Evolutionary conservation across 2,888 invertebrate genomes (phyloP).

Genomic region (Noctuana brunneofusca): DNA sequence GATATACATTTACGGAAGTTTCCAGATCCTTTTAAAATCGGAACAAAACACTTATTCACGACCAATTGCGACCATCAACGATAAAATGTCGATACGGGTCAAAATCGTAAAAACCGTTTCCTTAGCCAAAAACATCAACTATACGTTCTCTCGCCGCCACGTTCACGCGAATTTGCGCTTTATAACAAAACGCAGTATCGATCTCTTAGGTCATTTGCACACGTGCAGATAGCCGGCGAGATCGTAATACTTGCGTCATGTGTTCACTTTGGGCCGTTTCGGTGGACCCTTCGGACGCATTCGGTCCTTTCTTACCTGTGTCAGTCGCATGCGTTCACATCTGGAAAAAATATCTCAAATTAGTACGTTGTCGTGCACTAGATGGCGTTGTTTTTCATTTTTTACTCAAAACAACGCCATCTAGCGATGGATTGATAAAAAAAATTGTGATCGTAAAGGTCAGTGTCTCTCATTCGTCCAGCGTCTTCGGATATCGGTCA

Average conservation of each 20-base stretch:
- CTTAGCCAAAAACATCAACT: background rate
- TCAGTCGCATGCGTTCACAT: constrained; percentile 69
- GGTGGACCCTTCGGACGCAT: constrained; percentile 44
- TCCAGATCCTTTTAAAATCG: background rate
- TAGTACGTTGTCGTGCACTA: too few relatives aligned
- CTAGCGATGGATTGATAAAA: background rate
- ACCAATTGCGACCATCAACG: background rate
- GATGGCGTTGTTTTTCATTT: background rate
- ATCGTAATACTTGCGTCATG: constrained; percentile 32
- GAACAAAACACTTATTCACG: background rate
- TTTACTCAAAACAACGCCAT: too few relatives aligned
- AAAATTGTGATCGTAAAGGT: too few relatives aligned
- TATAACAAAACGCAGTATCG: background rate
- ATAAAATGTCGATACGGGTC: background rate
- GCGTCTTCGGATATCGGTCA: too few relatives aligned
- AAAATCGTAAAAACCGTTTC: background rate
- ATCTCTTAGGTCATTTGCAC: constrained; percentile 23
- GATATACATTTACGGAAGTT: background rate
- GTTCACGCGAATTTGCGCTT: background rate
- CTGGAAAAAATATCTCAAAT: constrained; percentile 53
- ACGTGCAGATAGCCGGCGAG: constrained; percentile 27
- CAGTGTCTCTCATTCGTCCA: too few relatives aligned
- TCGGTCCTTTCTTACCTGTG: constrained; percentile 69
- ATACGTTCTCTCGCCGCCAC: background rate
- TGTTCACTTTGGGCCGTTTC: constrained; percentile 34